Percentiles rank a stretch among this genome's conserved stretches.
These are phyloP conservation scores for Phocoena sinus DNA, from an alignment of 2,113 vertebrate species.

Conservation along the genomic window DNA sequence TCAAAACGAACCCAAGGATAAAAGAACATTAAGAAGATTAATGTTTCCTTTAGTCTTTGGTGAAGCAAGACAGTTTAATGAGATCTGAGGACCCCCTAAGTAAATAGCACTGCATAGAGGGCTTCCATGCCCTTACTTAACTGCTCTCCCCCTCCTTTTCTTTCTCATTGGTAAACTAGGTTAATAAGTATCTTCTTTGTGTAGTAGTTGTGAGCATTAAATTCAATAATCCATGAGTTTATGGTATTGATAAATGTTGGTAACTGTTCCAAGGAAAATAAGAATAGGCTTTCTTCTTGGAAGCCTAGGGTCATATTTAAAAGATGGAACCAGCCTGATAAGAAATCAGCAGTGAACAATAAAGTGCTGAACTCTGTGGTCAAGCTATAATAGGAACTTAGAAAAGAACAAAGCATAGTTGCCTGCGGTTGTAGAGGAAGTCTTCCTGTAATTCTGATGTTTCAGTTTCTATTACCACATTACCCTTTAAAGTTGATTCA, in stretches of 20 bases:
- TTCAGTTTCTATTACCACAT: neutral
- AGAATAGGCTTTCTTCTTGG: neutral
- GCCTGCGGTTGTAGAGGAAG: neutral
- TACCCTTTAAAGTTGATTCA: neutral
- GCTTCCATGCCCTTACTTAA: neutral
- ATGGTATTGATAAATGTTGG: slow-evolving; percentile 6
- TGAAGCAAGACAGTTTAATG: neutral
- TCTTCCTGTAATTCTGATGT: neutral
- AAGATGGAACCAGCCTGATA: neutral
- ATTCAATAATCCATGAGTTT: neutral
- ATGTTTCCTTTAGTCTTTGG: slow-evolving; percentile 10
- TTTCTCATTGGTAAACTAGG: neutral
- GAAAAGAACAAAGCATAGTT: neutral
- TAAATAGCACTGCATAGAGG: neutral
- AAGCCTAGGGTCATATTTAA: neutral
- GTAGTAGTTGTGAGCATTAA: neutral
- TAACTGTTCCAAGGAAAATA: neutral
- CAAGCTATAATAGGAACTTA: neutral
- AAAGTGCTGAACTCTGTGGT: neutral
- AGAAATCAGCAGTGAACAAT: neutral
- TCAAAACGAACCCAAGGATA: slow-evolving; percentile 12
- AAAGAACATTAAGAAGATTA: neutral
- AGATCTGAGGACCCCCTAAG: neutral
- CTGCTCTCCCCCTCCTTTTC: neutral
- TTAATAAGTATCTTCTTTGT: neutral